Evolutionary conservation across 2,888 invertebrate genomes (phyloP), one percentile per base, ranked within the genome.

Genomic region (Protula sp.): DNA sequence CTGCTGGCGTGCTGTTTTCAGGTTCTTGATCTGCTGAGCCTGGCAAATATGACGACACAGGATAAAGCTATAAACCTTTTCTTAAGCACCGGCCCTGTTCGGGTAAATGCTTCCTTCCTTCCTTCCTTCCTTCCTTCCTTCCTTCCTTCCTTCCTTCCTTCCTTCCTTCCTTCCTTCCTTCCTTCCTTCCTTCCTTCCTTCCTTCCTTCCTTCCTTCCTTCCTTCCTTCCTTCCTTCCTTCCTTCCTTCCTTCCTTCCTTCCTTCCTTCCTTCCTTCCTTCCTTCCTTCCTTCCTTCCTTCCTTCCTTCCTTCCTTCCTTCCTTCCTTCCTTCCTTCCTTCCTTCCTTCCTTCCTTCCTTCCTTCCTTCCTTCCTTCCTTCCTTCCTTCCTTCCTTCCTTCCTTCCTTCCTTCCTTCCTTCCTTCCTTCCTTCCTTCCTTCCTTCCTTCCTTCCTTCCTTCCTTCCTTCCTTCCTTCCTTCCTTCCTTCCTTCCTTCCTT

Each of bases 171-270:
- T 28, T 47, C 45, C 55, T 22, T n/a, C n/a, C n/a, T n/a, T n/a
- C n/a, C n/a, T n/a, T n/a, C n/a, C n/a, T n/a, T n/a, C n/a, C 51
- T 45, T 54, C 58, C 61, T 47, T 61, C 58, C 31, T 54, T 54
- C 54, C 51, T 47, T 61, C 62, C 55, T 56, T 58, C 55, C 57
- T 58, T 47, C 60, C 60, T 47, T 57, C 57, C 66, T 59, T 66
- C 62, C 61, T 59, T 61, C 66, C 66, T 58, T 62, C 64, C 60
- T 60, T 62, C 64, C 63, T 61, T 64, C 62, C 66, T 58, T 62
- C 64, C 66, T 60, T 66, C 64, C 64, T 62, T 55, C 62, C 66
- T 64, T 66, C 63, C 61, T 64, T 61, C 66, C 59, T 60, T 58
- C 60, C 64, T 59, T 64, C 62, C 61, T 59, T 66, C 63, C 59